Percentiles rank a stretch among this genome's conserved stretches.
Conservation (phyloP, 2,888 invertebrate species). For the Emesis furor region DNA sequence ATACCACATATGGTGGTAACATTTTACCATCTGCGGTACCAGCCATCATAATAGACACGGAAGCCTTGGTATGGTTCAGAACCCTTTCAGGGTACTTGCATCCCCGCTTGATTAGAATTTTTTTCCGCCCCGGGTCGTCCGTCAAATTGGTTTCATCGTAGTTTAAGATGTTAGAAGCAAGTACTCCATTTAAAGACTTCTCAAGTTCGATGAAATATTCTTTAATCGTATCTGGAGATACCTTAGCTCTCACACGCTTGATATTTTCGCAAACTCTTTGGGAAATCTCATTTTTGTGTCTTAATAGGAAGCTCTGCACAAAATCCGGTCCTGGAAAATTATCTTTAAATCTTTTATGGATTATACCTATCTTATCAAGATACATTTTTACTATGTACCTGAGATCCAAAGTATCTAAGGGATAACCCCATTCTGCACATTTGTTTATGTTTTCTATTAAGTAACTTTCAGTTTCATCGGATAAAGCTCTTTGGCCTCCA, state of each 20-base stretch:
- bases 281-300: background rate
- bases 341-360: background rate
- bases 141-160: conserved; percentile 33
- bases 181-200: background rate
- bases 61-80: conserved; percentile 49
- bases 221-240: background rate
- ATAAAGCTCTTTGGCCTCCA: too few species aligned
- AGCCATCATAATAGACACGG: conserved; percentile 21
- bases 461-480: too few species aligned
- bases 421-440: conserved; percentile 39
- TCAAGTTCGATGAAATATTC: background rate
- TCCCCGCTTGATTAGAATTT: conserved; percentile 72
- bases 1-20: conserved; percentile 27
- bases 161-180: background rate
- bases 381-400: conserved; percentile 47
- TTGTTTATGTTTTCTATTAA: too few species aligned
- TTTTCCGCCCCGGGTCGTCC: conserved; percentile 59
- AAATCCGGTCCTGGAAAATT: background rate
- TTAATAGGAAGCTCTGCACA: background rate
- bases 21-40: too few species aligned
- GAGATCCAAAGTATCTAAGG: conserved; percentile 37
- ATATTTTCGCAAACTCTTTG: background rate
- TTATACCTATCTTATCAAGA: conserved; percentile 3
- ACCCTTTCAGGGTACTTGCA: conserved; percentile 78
- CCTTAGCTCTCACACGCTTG: background rate